Evolutionary conservation across 92 coral and sea anemone genomes (phyloP), one percentile per base, ranked within the genome.

Genomic region (Epizoanthus rinbou): DNA sequence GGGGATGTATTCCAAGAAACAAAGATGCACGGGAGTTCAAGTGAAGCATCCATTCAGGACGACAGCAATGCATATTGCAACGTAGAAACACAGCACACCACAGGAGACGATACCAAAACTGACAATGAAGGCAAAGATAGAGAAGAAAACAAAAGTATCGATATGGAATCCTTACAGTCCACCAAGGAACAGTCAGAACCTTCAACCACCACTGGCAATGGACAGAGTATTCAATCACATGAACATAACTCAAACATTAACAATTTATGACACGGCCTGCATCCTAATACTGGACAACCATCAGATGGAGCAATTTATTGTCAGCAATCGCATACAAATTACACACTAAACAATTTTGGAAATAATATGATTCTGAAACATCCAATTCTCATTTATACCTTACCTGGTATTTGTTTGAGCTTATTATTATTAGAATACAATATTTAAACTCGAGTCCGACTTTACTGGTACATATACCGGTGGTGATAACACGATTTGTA

Each of bases 201-300:
- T 8, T 15, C 50, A 37, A 19, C 50, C 39, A 22, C 21, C 39
- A 0, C 8, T 33, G 73, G 39, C 21, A 3, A n/a, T 67, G 73
- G 31, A 15, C 73, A 67, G n/a, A 19, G 47, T 15, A 18, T 25
- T 1, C 18, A 33, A 2, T 7, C 28, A 10, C 14, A 25, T 15
- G 23, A 33, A 41, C 10, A 16, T 67, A 67, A 67, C 47, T 18
- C 8, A 1, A 18, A 18, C 73, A 3, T 19, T 3, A 33, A 67
- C 73, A 16, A 18, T 67, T 67, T 33, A 67, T 67, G 22, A 67
- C 73, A 67, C 39, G 16, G 15, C 50, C 73, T 50, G 54, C 54
- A 50, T 50, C 54, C 54, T 50, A 50, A 9, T 11, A 50, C 54
- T 50, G 54, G 13, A 50, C 54, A 50, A 2, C 3, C 14, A 11